Conservation (phyloP, 2,888 invertebrate genomes). For the Theodoxus fluviatilis region DNA sequence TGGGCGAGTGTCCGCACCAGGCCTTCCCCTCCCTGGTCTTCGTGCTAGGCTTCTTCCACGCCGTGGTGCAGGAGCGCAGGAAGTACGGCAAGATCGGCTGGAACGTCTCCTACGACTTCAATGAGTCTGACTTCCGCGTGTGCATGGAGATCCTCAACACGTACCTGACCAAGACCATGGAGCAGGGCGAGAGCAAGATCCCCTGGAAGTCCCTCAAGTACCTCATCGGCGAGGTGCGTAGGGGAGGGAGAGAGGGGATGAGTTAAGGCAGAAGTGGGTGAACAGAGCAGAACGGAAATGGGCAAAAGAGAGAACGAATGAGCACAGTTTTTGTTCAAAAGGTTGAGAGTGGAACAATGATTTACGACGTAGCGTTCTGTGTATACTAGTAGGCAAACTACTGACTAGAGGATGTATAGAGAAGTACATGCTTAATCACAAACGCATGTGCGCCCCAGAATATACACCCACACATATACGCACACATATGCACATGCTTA, state of each 20-base stretch:
- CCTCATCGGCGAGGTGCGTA: conserved; percentile 83
- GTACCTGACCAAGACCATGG: conserved; percentile 78
- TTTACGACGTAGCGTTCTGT: background rate
- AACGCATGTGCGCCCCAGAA: no score
- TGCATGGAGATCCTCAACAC: conserved; percentile 85
- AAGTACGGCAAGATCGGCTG: conserved; percentile 94
- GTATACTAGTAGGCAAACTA: no score
- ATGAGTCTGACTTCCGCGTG: conserved; percentile 87
- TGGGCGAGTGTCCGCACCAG: conserved; percentile 78
- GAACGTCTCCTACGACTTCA: conserved; percentile 93
- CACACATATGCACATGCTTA: no score
- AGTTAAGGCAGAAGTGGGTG: background rate
- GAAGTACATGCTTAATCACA: no score
- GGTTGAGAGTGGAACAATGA: background rate
- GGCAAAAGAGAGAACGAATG: no score
- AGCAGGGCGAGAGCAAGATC: conserved; percentile 71
- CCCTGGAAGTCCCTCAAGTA: conserved; percentile 93
- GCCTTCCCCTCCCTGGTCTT: conserved; percentile 84
- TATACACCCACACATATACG: no score
- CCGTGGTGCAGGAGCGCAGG: conserved; percentile 87
- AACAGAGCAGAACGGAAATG: background rate
- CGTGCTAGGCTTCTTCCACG: conserved; percentile 91
- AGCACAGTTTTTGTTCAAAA: no score
- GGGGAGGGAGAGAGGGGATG: background rate
- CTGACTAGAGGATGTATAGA: no score